A percentile compares a stretch with the other conserved stretches of the same genome.
These are phyloP conservation scores for Exephanes ischioxanthus DNA, from an alignment of 2,888 invertebrate species.

Conservation along the genomic window DNA sequence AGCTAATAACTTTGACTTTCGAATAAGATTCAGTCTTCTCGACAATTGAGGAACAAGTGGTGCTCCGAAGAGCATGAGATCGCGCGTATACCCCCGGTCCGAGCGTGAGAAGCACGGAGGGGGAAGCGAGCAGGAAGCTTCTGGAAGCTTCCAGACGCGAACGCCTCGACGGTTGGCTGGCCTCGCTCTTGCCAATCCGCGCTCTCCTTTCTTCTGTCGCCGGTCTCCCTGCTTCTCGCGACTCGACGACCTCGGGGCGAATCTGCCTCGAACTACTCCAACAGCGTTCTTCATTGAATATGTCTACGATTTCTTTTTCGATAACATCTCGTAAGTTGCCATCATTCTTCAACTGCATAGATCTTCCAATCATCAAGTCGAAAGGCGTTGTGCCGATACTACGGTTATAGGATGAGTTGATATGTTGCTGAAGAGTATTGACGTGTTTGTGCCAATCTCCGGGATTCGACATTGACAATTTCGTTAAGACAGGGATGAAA, in stretches of 20 bases:
- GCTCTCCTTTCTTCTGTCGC: background rate
- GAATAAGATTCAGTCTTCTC: no score
- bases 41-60: no score
- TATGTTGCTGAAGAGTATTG: background rate
- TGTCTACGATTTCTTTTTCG: no score
- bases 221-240: background rate
- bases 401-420: background rate
- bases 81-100: no score
- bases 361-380: background rate
- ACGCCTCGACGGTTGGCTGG: no score
- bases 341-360: background rate
- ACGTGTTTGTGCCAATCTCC: background rate
- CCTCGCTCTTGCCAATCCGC: no score
- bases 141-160: no score
- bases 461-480: background rate
- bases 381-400: background rate
- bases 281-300: background rate
- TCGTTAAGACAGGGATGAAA: background rate
- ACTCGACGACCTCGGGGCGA: background rate
- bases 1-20: no score
- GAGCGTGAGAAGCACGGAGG: no score
- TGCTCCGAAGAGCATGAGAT: no score
- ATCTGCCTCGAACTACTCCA: background rate
- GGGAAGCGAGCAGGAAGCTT: no score
- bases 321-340: no score